Evolutionary conservation across 1,140 invertebrate genomes (phyloP).

Genomic region (Cecropterus lyciades): DNA sequence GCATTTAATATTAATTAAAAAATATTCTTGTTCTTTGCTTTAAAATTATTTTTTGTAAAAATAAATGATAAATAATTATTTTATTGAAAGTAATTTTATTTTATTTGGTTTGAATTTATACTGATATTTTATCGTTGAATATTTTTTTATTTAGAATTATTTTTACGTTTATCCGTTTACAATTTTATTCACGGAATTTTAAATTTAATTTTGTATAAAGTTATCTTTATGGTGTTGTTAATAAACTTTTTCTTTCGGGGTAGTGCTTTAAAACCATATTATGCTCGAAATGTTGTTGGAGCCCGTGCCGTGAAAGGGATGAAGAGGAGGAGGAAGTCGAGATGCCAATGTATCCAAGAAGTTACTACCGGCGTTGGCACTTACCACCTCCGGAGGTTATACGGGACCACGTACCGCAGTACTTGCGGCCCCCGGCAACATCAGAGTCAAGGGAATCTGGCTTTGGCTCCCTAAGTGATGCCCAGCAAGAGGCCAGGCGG

Average conservation of each 20-base stretch:
- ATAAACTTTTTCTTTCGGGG: not conserved
- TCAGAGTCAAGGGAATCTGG: not conserved
- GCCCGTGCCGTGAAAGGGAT: not conserved
- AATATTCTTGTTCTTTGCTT: too few relatives aligned
- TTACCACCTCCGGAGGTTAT: not conserved
- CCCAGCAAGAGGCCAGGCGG: not conserved
- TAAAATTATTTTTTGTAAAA: too few relatives aligned
- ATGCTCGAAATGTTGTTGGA: not conserved
- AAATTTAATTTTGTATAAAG: too few relatives aligned
- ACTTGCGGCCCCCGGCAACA: not conserved
- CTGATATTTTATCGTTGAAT: too few relatives aligned
- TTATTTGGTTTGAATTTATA: too few relatives aligned
- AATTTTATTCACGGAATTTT: too few relatives aligned
- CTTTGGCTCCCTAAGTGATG: not conserved
- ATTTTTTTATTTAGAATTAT: too few relatives aligned
- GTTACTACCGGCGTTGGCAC: not conserved
- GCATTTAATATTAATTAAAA: too few relatives aligned
- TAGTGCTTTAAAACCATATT: not conserved
- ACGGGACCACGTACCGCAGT: not conserved
- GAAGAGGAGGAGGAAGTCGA: not conserved
- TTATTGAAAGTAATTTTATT: too few relatives aligned
- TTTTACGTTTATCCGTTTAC: too few relatives aligned
- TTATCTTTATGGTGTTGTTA: too few relatives aligned
- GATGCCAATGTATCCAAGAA: not conserved
- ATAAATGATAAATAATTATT: too few relatives aligned